Evolutionary conservation across 2,888 invertebrate species (phyloP).

Genomic region (Yponomeuta malinellus): DNA sequence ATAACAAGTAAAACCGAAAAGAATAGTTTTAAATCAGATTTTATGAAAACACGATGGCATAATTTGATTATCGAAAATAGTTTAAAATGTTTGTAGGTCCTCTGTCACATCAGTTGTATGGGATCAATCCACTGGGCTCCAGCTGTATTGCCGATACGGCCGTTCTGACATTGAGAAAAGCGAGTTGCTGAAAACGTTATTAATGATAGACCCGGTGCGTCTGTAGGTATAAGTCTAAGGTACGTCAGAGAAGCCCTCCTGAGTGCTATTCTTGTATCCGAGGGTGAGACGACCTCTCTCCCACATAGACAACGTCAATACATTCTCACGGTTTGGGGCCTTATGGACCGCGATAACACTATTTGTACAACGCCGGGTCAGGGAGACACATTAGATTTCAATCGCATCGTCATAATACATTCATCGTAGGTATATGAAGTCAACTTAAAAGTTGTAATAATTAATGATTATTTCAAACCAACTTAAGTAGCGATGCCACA

Average conservation of each 20-base stretch:
- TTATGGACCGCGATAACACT: neutral
- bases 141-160: slow-evolving; percentile 29
- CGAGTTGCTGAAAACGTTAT: slow-evolving; percentile 32
- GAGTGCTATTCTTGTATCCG: slow-evolving; percentile 7
- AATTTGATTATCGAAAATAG: no score
- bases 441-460: neutral
- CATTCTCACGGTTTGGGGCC: slow-evolving; percentile 6
- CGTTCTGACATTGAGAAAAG: slow-evolving; percentile 28
- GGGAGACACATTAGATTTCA: slow-evolving; percentile 5
- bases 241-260: neutral
- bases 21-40: no score
- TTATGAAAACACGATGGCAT: no score
- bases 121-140: slow-evolving; percentile 12
- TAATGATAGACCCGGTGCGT: slow-evolving; percentile 26
- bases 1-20: no score
- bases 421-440: no score
- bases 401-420: neutral
- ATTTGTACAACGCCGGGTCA: slow-evolving; percentile 11
- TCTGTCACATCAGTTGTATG: no score
- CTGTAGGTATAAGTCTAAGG: neutral
- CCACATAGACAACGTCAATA: slow-evolving; percentile 6
- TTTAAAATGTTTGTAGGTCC: no score
- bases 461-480: neutral
- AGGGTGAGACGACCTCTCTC: neutral
- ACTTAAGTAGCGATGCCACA: neutral